Evolutionary conservation across 2,797 vertebrate genomes (phyloP).

Genomic region (Monodelphis domestica): DNA sequence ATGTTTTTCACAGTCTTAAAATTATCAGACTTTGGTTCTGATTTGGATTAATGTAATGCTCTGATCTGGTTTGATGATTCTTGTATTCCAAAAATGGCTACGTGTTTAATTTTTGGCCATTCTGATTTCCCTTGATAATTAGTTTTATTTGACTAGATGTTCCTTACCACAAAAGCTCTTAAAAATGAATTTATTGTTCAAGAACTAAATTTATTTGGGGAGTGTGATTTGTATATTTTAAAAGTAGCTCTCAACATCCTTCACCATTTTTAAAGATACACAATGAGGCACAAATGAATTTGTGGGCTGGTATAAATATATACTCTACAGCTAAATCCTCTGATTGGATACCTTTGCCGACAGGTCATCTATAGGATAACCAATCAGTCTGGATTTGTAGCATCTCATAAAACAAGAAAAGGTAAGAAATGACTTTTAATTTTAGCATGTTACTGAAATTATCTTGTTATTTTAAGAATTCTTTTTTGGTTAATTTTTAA

Average conservation of each 20-base stretch:
- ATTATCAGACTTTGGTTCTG: not conserved
- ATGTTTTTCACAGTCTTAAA: not conserved
- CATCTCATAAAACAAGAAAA: not conserved
- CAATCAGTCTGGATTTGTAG: conserved; percentile 7
- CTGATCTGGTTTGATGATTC: not conserved
- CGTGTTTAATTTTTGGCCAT: not conserved
- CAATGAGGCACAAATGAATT: not conserved
- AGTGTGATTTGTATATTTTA: not conserved
- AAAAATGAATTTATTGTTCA: too few species aligned
- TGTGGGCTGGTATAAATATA: not conserved
- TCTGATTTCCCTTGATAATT: not conserved
- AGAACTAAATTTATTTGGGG: not conserved
- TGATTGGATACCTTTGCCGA: conserved; percentile 6
- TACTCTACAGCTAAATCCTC: not conserved
- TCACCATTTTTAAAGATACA: not conserved
- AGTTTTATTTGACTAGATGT: not conserved
- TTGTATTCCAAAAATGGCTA: not conserved
- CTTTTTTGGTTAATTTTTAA: not conserved
- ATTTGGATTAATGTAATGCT: not conserved
- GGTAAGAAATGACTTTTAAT: not conserved
- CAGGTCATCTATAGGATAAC: not conserved
- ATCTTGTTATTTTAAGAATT: not conserved
- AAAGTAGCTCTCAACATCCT: not conserved
- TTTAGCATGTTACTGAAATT: not conserved
- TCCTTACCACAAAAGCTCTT: not conserved